Evolutionary conservation across 2,113 vertebrate species (phyloP).

Genomic region (Coryphaenoides rupestris): DNA sequence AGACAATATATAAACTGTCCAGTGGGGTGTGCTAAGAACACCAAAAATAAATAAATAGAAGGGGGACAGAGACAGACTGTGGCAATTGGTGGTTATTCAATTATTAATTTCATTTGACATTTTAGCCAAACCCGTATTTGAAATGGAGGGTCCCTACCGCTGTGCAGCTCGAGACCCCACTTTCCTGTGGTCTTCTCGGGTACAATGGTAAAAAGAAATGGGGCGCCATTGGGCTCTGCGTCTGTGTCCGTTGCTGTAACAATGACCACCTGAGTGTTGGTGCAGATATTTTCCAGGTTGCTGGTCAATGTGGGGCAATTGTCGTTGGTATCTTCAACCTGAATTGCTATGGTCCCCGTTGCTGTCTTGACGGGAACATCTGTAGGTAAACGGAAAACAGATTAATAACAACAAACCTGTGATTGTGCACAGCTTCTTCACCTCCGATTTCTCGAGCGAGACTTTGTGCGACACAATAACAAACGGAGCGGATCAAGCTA

Average conservation of each 20-base stretch:
- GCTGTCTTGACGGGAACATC: constrained; percentile 66
- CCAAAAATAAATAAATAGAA: too few relatives aligned
- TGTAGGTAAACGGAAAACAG: constrained; percentile 27
- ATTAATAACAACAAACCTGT: not conserved
- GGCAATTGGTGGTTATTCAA: too few relatives aligned
- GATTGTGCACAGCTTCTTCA: too few relatives aligned
- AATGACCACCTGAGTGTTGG: constrained; percentile 44
- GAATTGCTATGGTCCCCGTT: constrained; percentile 78
- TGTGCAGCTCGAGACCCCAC: constrained; percentile 68
- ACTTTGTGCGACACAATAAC: too few relatives aligned
- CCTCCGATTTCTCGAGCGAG: too few relatives aligned
- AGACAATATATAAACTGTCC: too few relatives aligned
- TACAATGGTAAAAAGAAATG: constrained; percentile 71
- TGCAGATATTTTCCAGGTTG: constrained; percentile 65
- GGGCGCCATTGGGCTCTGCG: constrained; percentile 52
- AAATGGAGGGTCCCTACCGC: constrained; percentile 62
- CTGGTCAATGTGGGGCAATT: constrained; percentile 72
- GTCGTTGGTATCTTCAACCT: constrained; percentile 64
- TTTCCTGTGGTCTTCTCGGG: constrained; percentile 40
- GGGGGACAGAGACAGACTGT: too few relatives aligned
- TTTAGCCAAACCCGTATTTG: too few relatives aligned
- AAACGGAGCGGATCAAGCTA: too few relatives aligned
- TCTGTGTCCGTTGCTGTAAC: constrained; percentile 58
- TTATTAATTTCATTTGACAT: too few relatives aligned
- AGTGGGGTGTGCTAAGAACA: too few relatives aligned